A percentile compares a stretch with the other conserved stretches of the same genome.
These are phyloP conservation scores for Criorhina ranunculi DNA, from an alignment of 2,888 invertebrate genomes.

Conservation along the genomic window DNA sequence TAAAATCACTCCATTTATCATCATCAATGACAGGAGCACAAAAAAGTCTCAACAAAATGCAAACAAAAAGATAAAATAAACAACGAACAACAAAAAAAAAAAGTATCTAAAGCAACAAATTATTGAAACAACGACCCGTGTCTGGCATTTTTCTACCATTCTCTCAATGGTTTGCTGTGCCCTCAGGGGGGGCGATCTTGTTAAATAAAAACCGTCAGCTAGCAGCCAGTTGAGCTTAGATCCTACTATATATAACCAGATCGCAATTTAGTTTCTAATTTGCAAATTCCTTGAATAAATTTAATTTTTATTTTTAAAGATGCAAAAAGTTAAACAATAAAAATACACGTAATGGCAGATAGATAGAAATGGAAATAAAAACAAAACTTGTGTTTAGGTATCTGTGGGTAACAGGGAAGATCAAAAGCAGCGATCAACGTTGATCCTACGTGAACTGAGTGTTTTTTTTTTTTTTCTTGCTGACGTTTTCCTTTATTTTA, in stretches of 20 bases:
- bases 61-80: slow-evolving; percentile 13
- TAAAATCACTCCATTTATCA: slow-evolving; percentile 59
- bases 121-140: slow-evolving; percentile 66
- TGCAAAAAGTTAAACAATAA: slow-evolving; percentile 7
- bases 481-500: not conserved
- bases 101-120: slow-evolving; percentile 47
- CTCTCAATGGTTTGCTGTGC: not conserved
- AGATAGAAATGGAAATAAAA: slow-evolving; percentile 32
- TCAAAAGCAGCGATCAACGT: slow-evolving; percentile 22
- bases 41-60: slow-evolving; percentile 5
- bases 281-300: slow-evolving; percentile 61
- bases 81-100: slow-evolving; percentile 9
- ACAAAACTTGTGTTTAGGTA: slow-evolving; percentile 13
- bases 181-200: slow-evolving; percentile 19
- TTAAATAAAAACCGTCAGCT: slow-evolving; percentile 17
- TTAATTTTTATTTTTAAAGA: slow-evolving; percentile 35
- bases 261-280: slow-evolving; percentile 59
- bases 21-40: slow-evolving; percentile 48
- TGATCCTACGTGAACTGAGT: slow-evolving; percentile 18
- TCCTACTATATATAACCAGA: slow-evolving; percentile 57
- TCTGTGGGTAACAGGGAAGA: not conserved
- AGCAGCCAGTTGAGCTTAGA: slow-evolving; percentile 27
- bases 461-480: not conserved
- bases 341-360: not conserved
- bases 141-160: slow-evolving; percentile 34